Conservation (phyloP, 2,113 vertebrate species). For the Erpornis zantholeuca region DNA sequence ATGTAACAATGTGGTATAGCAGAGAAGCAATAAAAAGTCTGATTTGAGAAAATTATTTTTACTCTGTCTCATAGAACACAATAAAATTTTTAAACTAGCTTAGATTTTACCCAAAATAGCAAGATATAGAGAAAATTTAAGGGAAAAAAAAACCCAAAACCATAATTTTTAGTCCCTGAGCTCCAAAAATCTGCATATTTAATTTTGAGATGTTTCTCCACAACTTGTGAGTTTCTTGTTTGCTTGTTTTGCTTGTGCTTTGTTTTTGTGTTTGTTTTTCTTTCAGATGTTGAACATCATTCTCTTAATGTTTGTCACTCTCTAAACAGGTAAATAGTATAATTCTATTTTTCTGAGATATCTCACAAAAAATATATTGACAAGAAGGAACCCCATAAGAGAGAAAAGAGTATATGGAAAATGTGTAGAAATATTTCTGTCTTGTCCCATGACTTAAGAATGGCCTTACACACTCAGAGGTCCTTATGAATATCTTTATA, state of each 20-base stretch:
- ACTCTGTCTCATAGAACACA: not conserved
- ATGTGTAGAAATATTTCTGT: not conserved
- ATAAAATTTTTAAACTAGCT: not conserved
- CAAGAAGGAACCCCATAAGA: not conserved
- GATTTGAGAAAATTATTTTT: not conserved
- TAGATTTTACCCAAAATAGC: not conserved
- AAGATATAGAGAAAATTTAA: not conserved
- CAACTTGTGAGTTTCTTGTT: not conserved
- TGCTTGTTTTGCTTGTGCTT: not conserved
- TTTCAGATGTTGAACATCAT: not conserved
- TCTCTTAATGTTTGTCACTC: not conserved
- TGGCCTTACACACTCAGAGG: not conserved
- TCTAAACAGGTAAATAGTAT: not conserved
- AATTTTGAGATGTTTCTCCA: not conserved
- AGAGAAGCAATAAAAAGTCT: not conserved
- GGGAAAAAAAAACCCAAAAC: fast-evolving
- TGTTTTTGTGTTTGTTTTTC: not conserved
- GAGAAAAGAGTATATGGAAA: not conserved
- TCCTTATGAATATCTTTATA: not conserved
- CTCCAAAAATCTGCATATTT: not conserved
- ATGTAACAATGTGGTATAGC: not conserved
- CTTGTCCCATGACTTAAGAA: not conserved
- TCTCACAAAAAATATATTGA: not conserved
- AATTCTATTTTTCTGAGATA: not conserved
- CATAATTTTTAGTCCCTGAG: not conserved